phyloP scores from a whole-genome alignment of 1,140 invertebrate genomes.

The Drosophila arizonae region DNA sequence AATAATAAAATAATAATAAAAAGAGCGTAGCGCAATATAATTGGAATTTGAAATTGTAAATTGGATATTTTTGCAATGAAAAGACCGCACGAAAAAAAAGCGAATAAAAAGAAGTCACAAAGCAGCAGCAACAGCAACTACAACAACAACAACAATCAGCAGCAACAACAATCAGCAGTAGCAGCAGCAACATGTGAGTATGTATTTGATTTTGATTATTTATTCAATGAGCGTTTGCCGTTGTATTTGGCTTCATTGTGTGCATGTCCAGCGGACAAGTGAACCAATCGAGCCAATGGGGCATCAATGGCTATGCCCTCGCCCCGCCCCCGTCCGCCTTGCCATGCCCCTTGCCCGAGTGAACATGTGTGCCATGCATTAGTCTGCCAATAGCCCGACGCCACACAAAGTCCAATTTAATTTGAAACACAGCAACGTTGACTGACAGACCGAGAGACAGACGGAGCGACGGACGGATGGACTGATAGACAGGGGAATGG shows the following conservation, averaged over 20 bases:
- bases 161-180: constrained; percentile 23
- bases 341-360: background rate
- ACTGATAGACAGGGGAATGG: constrained; percentile 4
- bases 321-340: background rate
- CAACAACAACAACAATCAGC: background rate
- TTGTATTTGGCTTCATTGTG: constrained; percentile 76
- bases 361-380: constrained; percentile 64
- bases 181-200: constrained; percentile 32
- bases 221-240: constrained; percentile 74
- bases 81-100: constrained; percentile 38
- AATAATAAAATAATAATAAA: constrained; percentile 74
- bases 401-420: constrained; percentile 77
- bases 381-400: constrained; percentile 51
- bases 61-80: constrained; percentile 77
- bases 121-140: constrained; percentile 29
- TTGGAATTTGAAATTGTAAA: constrained; percentile 81
- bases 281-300: constrained; percentile 33
- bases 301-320: constrained; percentile 13
- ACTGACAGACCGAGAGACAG: constrained; percentile 21
- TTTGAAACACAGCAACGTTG: constrained; percentile 58
- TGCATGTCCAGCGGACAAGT: constrained; percentile 38
- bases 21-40: constrained; percentile 79
- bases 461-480: constrained; percentile 16
- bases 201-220: constrained; percentile 78
- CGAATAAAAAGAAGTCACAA: constrained; percentile 47